Evolutionary conservation across 2,113 vertebrate genomes (phyloP).

Genomic region (Corapipo altera): DNA sequence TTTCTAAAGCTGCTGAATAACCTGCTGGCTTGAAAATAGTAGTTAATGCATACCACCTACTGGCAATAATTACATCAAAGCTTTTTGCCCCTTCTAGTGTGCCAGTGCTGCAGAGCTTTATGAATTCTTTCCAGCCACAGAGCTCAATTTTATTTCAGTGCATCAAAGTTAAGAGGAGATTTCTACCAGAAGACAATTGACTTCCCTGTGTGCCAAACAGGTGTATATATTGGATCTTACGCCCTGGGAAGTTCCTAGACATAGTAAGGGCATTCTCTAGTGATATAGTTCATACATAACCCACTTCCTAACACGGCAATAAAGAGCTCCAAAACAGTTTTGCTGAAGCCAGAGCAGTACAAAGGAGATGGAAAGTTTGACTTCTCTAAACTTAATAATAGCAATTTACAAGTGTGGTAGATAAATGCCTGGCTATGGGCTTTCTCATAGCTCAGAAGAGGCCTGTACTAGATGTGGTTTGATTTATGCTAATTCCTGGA

Average conservation of each 20-base stretch:
- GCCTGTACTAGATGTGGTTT: not conserved
- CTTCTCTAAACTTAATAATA: not conserved
- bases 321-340: not conserved
- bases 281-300: not conserved
- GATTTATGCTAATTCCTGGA: not conserved
- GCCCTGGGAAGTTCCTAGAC: not conserved
- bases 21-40: constrained; percentile 34
- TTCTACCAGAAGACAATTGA: not conserved
- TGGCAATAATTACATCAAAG: constrained; percentile 53
- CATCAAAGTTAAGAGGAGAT: not conserved
- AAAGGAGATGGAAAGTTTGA: not conserved
- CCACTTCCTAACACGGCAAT: accelerated
- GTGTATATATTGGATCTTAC: not conserved
- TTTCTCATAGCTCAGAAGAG: not conserved
- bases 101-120: not conserved
- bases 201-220: not conserved
- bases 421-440: not conserved
- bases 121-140: not conserved
- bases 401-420: accelerated
- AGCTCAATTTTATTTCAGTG: not conserved
- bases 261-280: not conserved
- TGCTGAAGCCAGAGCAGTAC: not conserved
- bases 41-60: constrained; percentile 68
- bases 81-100: not conserved
- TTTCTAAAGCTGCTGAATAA: constrained; percentile 60